Conservation (phyloP, 2,888 invertebrate species). For the Smittia sp. region DNA sequence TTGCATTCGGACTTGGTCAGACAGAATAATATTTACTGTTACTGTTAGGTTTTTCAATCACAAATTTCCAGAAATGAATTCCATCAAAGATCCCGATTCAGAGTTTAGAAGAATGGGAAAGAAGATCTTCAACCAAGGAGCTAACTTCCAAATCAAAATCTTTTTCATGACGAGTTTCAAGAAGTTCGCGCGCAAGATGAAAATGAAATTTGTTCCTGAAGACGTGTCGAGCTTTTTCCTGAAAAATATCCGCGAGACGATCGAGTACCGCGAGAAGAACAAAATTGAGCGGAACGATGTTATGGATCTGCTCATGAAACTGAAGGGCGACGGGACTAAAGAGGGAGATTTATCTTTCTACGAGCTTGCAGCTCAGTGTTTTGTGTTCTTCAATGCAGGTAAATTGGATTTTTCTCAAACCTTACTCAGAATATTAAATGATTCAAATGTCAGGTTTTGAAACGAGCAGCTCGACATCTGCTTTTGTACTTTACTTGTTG, state of each 20-base stretch:
- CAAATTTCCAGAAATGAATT: constrained; percentile 48
- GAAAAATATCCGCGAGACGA: constrained; percentile 54
- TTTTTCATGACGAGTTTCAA: neutral
- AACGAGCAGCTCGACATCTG: constrained; percentile 3
- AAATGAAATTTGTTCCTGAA: constrained; percentile 46
- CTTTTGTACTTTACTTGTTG: neutral
- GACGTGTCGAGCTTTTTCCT: constrained; percentile 54
- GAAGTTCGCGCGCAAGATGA: constrained; percentile 42
- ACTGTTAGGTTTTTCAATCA: constrained; percentile 52
- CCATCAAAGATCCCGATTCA: constrained; percentile 50
- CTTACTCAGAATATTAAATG: neutral
- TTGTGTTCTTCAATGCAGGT: constrained; percentile 52
- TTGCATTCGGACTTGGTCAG: constrained; percentile 56
- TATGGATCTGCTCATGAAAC: neutral
- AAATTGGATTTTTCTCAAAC: no score
- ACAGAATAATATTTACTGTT: no score
- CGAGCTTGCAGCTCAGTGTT: constrained; percentile 32
- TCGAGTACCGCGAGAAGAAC: constrained; percentile 53
- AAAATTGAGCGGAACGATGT: constrained; percentile 30
- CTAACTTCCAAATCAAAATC: neutral
- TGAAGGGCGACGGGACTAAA: neutral
- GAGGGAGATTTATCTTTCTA: constrained; percentile 43
- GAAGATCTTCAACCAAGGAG: neutral
- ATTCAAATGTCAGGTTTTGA: constrained; percentile 37
- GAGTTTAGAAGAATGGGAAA: constrained; percentile 47